Percentiles rank a stretch among this genome's conserved stretches.
Conservation (phyloP, 2,797 vertebrate genomes). For the Danio choprae region DNA sequence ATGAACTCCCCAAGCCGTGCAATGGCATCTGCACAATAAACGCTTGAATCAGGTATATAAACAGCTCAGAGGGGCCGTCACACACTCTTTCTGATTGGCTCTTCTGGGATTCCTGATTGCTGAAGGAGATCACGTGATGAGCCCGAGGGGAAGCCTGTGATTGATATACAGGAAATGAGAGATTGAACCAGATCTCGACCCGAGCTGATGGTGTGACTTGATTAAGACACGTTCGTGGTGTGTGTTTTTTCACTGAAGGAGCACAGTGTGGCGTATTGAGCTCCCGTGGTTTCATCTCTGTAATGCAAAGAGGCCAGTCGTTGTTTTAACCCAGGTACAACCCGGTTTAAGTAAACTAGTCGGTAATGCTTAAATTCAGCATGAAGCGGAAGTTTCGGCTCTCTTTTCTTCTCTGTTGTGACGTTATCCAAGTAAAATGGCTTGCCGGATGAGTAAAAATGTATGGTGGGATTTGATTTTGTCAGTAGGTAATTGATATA, state of each 20-base stretch:
- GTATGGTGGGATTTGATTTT: no score
- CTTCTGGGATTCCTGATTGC: slow-evolving; percentile 35
- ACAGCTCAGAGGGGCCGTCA: slow-evolving; percentile 38
- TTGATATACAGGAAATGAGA: slow-evolving; percentile 56
- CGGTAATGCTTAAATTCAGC: slow-evolving; percentile 42
- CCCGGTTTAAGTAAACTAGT: slow-evolving; percentile 42
- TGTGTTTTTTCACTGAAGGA: slow-evolving; percentile 38
- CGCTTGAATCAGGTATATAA: slow-evolving; percentile 46
- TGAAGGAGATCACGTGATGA: slow-evolving; percentile 36
- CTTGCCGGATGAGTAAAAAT: no score
- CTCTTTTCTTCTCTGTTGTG: neutral
- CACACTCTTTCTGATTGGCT: slow-evolving; percentile 10
- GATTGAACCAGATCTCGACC: slow-evolving; percentile 50
- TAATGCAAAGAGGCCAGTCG: slow-evolving; percentile 17
- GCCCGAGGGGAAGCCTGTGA: slow-evolving; percentile 36
- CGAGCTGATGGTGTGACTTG: slow-evolving; percentile 34
- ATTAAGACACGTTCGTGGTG: slow-evolving; percentile 38
- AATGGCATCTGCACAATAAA: slow-evolving; percentile 40
- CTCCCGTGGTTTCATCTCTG: slow-evolving; percentile 48
- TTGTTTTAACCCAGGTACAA: slow-evolving; percentile 51
- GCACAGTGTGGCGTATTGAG: slow-evolving; percentile 22
- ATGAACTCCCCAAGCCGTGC: slow-evolving; percentile 3
- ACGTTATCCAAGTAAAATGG: neutral
- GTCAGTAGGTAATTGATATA: neutral
- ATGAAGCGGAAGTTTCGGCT: neutral